Conservation (phyloP, 2,797 vertebrate genomes). For the Balearica regulorum region DNA sequence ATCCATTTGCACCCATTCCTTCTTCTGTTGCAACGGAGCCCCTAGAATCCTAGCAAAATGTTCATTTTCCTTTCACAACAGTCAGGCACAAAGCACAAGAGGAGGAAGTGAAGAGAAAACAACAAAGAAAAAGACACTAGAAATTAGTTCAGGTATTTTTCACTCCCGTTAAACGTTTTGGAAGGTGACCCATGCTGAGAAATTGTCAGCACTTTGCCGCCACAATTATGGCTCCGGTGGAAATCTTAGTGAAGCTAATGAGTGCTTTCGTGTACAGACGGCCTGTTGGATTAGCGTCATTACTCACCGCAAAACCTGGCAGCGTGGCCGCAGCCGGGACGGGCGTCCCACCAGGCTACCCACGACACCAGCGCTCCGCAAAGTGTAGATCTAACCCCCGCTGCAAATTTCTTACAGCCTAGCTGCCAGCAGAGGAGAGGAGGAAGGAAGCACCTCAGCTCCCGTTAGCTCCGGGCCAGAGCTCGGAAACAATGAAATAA, state of each 20-base stretch:
- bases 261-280: slow-evolving; percentile 37
- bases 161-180: slow-evolving; percentile 8
- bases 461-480: background rate
- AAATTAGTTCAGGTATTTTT: slow-evolving; percentile 48
- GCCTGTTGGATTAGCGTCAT: slow-evolving; percentile 17
- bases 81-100: background rate
- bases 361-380: background rate
- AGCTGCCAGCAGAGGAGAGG: background rate
- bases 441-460: background rate
- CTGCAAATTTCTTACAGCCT: background rate
- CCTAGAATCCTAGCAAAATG: background rate
- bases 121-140: slow-evolving; percentile 24
- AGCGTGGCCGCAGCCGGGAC: background rate
- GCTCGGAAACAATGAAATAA: background rate
- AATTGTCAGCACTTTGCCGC: slow-evolving; percentile 20
- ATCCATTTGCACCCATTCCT: background rate
- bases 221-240: slow-evolving; percentile 24
- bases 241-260: slow-evolving; percentile 51
- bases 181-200: slow-evolving; percentile 53
- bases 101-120: background rate
- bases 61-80: background rate
- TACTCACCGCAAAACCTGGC: background rate
- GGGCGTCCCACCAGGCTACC: background rate
- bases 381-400: background rate
- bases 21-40: background rate